Evolutionary conservation across 2,888 invertebrate species (phyloP).

Genomic region (Blomia tropicalis): DNA sequence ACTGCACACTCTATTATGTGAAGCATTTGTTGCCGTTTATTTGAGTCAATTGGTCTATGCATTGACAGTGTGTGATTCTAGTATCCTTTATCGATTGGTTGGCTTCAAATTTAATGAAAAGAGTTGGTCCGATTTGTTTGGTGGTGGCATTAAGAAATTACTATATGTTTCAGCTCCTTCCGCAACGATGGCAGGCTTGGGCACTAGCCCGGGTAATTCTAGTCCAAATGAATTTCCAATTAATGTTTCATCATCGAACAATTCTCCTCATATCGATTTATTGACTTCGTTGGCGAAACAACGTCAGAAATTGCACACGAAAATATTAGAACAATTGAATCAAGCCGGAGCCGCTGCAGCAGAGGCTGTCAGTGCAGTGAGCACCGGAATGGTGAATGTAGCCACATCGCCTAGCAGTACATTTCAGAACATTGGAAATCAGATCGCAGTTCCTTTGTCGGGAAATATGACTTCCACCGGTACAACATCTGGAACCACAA

Average conservation of each 20-base stretch:
- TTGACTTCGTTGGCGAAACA: slow-evolving; percentile 46
- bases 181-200: background rate
- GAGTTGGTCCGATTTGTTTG: slow-evolving; percentile 38
- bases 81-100: slow-evolving; percentile 48
- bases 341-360: slow-evolving; percentile 48
- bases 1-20: slow-evolving; percentile 72
- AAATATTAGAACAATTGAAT: slow-evolving; percentile 46
- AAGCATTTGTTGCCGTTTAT: slow-evolving; percentile 82
- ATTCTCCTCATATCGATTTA: slow-evolving; percentile 20
- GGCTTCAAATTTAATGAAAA: slow-evolving; percentile 33
- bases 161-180: slow-evolving; percentile 35
- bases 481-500: slow-evolving; percentile 47
- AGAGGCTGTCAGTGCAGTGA: slow-evolving; percentile 4
- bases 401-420: slow-evolving; percentile 7
- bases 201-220: background rate
- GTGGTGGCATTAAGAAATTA: slow-evolving; percentile 36
- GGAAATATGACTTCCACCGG: slow-evolving; percentile 32
- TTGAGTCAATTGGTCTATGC: slow-evolving; percentile 82
- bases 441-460: background rate
- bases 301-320: slow-evolving; percentile 74
- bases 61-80: slow-evolving; percentile 77
- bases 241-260: slow-evolving; percentile 11
- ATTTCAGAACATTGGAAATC: background rate
- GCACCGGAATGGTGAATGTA: slow-evolving; percentile 8
- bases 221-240: background rate